A percentile compares a stretch with the other conserved stretches of the same genome.
These are phyloP conservation scores for Eupsilia transversa DNA, from an alignment of 2,888 invertebrate species.

Conservation along the genomic window DNA sequence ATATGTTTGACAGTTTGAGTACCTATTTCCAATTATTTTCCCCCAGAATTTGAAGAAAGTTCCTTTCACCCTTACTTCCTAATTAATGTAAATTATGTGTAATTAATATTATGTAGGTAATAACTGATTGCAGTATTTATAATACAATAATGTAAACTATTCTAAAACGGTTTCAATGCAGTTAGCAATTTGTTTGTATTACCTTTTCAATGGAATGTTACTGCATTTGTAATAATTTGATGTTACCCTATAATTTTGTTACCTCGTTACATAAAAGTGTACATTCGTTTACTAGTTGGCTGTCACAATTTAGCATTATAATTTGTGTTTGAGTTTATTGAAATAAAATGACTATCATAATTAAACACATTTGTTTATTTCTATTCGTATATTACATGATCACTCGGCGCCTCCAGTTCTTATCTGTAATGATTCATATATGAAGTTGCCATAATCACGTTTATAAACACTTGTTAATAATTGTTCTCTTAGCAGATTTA, in stretches of 20 bases:
- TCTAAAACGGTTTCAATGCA: slow-evolving; percentile 30
- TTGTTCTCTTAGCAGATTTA: slow-evolving; percentile 84
- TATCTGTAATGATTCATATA: slow-evolving; percentile 83
- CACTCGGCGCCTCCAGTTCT: slow-evolving; percentile 72
- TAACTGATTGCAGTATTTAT: slow-evolving; percentile 48
- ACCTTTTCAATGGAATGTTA: slow-evolving; percentile 53
- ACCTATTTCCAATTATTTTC: slow-evolving; percentile 18
- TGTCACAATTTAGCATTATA: slow-evolving; percentile 67
- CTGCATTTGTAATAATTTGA: slow-evolving; percentile 68
- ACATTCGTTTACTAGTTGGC: slow-evolving; percentile 63
- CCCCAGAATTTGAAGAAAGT: slow-evolving; percentile 47
- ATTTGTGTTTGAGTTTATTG: slow-evolving; percentile 75
- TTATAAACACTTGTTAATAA: slow-evolving; percentile 79
- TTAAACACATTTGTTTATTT: slow-evolving; percentile 56
- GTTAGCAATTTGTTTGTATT: slow-evolving; percentile 28
- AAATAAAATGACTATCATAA: slow-evolving; percentile 74
- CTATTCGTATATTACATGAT: slow-evolving; percentile 13
- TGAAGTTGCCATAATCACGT: slow-evolving; percentile 81
- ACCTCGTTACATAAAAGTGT: slow-evolving; percentile 66
- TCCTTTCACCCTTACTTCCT: slow-evolving; percentile 49
- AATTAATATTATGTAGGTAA: slow-evolving; percentile 44
- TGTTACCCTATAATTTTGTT: slow-evolving; percentile 77
- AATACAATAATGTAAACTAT: slow-evolving; percentile 34
- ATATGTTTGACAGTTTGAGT: slow-evolving; percentile 18
- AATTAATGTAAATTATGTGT: slow-evolving; percentile 53